Conservation (phyloP, 2,888 invertebrate species). For the Morinoia aosen region DNA sequence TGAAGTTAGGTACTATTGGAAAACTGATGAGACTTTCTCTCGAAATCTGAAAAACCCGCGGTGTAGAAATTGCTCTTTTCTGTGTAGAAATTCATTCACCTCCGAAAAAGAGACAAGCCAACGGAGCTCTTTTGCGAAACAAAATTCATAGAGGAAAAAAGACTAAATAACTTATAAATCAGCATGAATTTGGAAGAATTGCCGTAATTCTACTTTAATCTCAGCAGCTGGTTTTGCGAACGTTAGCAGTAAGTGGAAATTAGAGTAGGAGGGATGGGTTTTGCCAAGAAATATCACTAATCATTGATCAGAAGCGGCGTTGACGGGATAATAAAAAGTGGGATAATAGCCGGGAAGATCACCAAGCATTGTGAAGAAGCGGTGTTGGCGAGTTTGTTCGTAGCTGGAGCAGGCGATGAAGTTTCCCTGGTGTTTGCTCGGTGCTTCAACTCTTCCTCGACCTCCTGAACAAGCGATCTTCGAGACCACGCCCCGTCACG, state of each 20-base stretch:
- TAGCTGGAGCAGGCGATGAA: conserved; percentile 34
- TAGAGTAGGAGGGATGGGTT: not conserved
- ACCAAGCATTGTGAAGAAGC: not conserved
- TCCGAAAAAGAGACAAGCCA: not conserved
- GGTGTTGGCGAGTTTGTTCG: not conserved
- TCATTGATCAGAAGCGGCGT: not conserved
- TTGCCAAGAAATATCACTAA: not conserved
- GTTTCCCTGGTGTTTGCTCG: conserved; percentile 44
- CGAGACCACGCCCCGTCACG: not conserved
- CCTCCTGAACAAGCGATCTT: conserved; percentile 1
- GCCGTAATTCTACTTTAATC: not conserved
- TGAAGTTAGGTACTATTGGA: no score
- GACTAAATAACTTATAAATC: not conserved
- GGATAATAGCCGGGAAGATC: no score
- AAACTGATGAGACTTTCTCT: no score
- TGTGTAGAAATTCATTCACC: not conserved
- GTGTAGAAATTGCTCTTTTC: not conserved
- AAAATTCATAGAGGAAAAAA: not conserved
- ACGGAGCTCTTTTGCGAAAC: not conserved
- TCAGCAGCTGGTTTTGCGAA: not conserved
- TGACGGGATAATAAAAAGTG: not conserved
- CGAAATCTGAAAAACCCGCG: no score
- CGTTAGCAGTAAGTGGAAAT: not conserved
- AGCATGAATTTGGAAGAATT: not conserved
- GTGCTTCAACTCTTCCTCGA: conserved; percentile 43